phyloP scores from a whole-genome alignment of 2,888 invertebrate species.

The Actias luna region DNA sequence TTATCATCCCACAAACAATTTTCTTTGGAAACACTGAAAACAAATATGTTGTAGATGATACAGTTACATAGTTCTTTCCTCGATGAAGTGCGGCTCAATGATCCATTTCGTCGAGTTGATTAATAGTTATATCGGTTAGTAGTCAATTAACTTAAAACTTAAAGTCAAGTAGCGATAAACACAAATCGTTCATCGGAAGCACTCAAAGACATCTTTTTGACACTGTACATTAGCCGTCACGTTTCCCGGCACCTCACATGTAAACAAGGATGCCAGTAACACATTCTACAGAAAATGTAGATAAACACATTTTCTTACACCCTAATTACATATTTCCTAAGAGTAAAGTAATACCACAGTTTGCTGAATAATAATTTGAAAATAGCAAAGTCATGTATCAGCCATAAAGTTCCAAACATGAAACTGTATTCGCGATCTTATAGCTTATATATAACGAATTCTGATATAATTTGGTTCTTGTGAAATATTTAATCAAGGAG shows the following conservation, averaged over 20 bases:
- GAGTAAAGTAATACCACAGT: too few species aligned
- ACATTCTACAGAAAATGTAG: not conserved
- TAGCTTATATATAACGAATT: too few species aligned
- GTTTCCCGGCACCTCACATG: slow-evolving; percentile 59
- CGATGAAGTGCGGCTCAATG: slow-evolving; percentile 22
- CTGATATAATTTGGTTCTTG: too few species aligned
- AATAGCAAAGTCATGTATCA: too few species aligned
- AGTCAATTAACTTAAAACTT: slow-evolving; percentile 57
- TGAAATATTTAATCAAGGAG: too few species aligned
- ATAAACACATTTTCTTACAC: not conserved
- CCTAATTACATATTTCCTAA: too few species aligned
- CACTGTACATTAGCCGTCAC: slow-evolving; percentile 56
- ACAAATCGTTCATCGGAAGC: slow-evolving; percentile 66
- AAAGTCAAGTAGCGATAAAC: slow-evolving; percentile 55
- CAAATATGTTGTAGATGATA: not conserved
- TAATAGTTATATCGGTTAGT: slow-evolving; percentile 56
- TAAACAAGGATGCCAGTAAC: not conserved
- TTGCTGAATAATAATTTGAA: too few species aligned
- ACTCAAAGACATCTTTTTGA: slow-evolving; percentile 48
- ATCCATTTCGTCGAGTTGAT: slow-evolving; percentile 40
- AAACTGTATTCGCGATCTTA: too few species aligned
- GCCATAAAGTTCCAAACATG: too few species aligned
- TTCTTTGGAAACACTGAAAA: too few species aligned
- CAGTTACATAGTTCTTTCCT: not conserved
- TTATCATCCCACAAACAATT: too few species aligned